Base-by-base conservation (phyloP, 1,140 invertebrate species). In the Euwallacea fornicatus region DNA sequence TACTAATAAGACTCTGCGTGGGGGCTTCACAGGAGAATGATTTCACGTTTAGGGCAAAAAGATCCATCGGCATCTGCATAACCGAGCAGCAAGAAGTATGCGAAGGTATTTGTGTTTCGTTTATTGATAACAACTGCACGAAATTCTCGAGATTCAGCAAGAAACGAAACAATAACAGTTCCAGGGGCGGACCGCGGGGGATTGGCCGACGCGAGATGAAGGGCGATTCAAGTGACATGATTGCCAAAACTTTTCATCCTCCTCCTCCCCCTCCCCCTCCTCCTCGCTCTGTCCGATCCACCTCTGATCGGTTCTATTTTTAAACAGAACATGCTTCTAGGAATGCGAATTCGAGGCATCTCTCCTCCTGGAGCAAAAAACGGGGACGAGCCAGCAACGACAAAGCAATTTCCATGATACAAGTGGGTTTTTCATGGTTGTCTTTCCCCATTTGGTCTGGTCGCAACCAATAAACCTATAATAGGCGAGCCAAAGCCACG, bases 401-500 rank as follows among this genome's bases (percentile, higher is more conserved):
- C 42, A 70, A 61, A 61, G 73, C 72, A 79, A 78, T 77, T 76
- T 78, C 75, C 75, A 77, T 78, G 77, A 77, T 76, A 77, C 77
- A 77, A 75, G 63, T 75, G 68, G 72, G 76, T 79, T 80, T 80
- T 80, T 79, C 77, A 71, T 58, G 71, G 75, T 73, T 74, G 73
- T 74, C 69, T 73, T 72, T 78, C 74, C 78, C 73, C 77, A 76
- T 79, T 80, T 80, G 76, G 78, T 64, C 77, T 67, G 73, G 74
- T 76, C 75, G 71, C 77, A 71, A 76, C 71, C 78, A 77, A 80
- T 80, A 80, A 79, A 73, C 67, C 80, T 81, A 80, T 81, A 81
- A 80, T 81, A 81, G 79, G 80, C 73, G 78, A 79, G 21, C 74
- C 74, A 79, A 80, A 78, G 78, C 79, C 80, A 81, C 73, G 80